Base-by-base conservation (phyloP, 2,113 vertebrate species). In the Elephantulus edwardii region DNA sequence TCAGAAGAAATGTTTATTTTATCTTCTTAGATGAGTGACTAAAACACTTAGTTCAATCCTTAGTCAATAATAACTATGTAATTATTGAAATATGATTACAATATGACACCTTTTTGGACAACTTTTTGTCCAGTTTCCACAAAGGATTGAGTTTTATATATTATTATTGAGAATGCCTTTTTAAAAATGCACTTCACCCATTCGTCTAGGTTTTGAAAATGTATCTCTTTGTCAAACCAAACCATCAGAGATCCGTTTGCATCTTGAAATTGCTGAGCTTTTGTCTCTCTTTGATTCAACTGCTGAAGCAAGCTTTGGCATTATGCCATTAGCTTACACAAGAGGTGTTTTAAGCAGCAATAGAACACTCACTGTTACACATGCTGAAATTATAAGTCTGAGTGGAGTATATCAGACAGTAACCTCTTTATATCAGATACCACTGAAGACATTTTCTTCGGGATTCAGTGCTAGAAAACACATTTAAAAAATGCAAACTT, bases 331-430 rank as follows among this genome's bases (percentile, higher is more conserved):
- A 20, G 26, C 56, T 72, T 92, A 83, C 93, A 91, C 83, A 44
- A 64, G 68, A 56, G 38, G 74, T 91, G 40, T 20, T 90, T 5
- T 68, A 77, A 62, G 60, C 19, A 87, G 50, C 30, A 46, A 70
- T 19, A 91, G 74, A 74, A 92, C 86, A 84, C 7, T 44, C 44
- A 72, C 75, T 90, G 19, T 88, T 90, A 72, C 8, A 44, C 44
- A 88, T 93, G 46, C 54, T 80, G 74, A 46, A 20, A 13, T 84
- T 64, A 70, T 2, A 90, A 54, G 64, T 90, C 42, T 88, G 76
- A 86, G 82, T 87, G 74, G 30, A 90, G 56, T 94, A 80, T 26
- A 83, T 92, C 89, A 88, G 74, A 70, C 2, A 70, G 38, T 42
- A 26, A 22, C 26, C 58, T 60, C 58, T 60, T 60, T 60, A 60